phyloP scores from a whole-genome alignment of 2,888 invertebrate genomes.

The Drosophila tanythrix region DNA sequence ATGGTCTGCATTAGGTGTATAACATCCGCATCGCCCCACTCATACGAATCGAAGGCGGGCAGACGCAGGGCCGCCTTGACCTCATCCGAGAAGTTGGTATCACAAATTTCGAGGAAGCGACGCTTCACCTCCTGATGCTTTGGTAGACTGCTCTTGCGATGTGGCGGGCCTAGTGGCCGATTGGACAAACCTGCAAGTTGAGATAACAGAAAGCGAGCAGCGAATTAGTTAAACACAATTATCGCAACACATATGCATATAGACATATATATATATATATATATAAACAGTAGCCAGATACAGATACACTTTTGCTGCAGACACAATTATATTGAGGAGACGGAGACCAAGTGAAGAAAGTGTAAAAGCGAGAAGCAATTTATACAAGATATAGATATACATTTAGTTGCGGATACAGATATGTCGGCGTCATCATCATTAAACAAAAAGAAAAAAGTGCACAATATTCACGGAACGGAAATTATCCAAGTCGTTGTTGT shows the following conservation, averaged over 20 bases:
- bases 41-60: conserved; percentile 91
- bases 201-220: background rate
- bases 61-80: conserved; percentile 84
- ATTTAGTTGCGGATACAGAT: conserved; percentile 14
- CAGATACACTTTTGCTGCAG: background rate
- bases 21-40: conserved; percentile 93
- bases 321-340: background rate
- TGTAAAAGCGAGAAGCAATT: background rate
- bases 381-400: background rate
- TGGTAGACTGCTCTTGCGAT: conserved; percentile 85
- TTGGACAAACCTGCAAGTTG: conserved; percentile 83
- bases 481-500: conserved; percentile 42
- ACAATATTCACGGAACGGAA: conserved; percentile 42
- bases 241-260: background rate
- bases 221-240: conserved; percentile 13
- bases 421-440: background rate
- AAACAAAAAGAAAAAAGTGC: background rate
- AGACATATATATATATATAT: background rate
- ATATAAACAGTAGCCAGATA: background rate
- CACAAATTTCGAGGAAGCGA: conserved; percentile 85
- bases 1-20: conserved; percentile 91
- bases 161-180: conserved; percentile 84
- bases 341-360: background rate
- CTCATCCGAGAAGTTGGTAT: conserved; percentile 85
- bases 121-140: conserved; percentile 85